Base-by-base conservation (phyloP, 2,797 vertebrate genomes). In the Pelobates cultripes region DNA sequence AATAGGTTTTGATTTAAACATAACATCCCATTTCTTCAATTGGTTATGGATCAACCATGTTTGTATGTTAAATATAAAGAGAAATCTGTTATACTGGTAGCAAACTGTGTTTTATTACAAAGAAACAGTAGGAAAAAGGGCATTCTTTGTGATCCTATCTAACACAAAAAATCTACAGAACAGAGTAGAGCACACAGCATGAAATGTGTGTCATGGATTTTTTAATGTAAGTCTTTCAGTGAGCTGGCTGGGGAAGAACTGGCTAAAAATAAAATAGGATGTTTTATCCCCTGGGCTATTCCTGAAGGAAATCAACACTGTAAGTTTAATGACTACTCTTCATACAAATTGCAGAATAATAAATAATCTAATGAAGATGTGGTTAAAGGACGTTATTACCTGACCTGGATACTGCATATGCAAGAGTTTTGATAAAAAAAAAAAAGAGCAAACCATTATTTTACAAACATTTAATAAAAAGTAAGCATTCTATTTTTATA, bases 281-380 rank as follows among this genome's bases (percentile, higher is more conserved):
- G 45, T 53, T 55, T 72, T 72, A 53, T 72, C 70, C 70, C 45
- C 9, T 55, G n/a, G 70, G 70, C n/a, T 43, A 72, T 40, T 8
- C 15, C n/a, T 14, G 12, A 53, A 53, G 70, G 47, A 28, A 55
- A 13, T 43, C 8, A 72, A 51, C 7, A n/a, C 8, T 53, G 70
- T 8, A 40, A 72, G 4, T 53, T 17, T 72, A 40, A 72, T 47
- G 44, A 47, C 7, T 69, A 70, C 55, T 12, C 55, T 4, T 57
- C 9, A 57, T 57, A 12, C 55, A 57, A 51, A 57, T 14, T 4
- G 55, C 13, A 57, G 55, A 12, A 12, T 12, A 51, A 51, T 12
- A 57, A 57, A 12, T 7, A 57, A 14, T 57, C 10, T 14, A 12
- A 12, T 57, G 14, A 12, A 15, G 55, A 3, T 57, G 9, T 51